Evolutionary conservation across 2,113 vertebrate species (phyloP).

Genomic region (Cynocephalus volans): DNA sequence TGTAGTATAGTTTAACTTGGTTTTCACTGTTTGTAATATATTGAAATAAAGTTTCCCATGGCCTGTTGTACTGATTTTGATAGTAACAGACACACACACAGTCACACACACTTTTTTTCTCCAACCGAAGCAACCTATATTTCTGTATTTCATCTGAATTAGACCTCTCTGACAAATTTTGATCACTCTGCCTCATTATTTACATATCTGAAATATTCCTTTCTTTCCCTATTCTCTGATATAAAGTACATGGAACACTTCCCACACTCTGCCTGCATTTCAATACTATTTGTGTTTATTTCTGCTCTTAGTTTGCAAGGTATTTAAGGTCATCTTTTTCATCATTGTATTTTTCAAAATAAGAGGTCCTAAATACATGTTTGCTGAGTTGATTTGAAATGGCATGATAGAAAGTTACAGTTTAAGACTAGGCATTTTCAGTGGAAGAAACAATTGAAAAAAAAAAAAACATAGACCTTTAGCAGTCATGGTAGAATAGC

Average conservation of each 20-base stretch:
- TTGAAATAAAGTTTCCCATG: background rate
- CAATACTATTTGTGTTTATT: background rate
- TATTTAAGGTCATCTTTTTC: background rate
- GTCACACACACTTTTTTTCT: background rate
- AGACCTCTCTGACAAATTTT: background rate
- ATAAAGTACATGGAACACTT: background rate
- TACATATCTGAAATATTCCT: background rate
- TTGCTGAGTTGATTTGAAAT: slow-evolving; percentile 45
- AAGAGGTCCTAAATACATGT: background rate
- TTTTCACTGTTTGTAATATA: background rate
- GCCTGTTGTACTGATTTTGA: background rate
- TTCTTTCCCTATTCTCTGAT: background rate
- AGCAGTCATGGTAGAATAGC: background rate
- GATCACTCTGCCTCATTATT: background rate
- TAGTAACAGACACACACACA: background rate
- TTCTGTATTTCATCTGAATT: background rate
- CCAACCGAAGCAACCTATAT: background rate
- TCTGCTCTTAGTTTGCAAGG: background rate
- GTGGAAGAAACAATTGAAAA: background rate
- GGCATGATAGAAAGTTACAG: background rate
- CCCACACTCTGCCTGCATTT: background rate
- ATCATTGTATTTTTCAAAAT: background rate
- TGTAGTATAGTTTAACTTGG: too few species aligned
- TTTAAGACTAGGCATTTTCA: background rate
- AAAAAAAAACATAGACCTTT: background rate